Conservation (phyloP, 2,113 vertebrate species). For the Lichenostomus cassidix region DNA sequence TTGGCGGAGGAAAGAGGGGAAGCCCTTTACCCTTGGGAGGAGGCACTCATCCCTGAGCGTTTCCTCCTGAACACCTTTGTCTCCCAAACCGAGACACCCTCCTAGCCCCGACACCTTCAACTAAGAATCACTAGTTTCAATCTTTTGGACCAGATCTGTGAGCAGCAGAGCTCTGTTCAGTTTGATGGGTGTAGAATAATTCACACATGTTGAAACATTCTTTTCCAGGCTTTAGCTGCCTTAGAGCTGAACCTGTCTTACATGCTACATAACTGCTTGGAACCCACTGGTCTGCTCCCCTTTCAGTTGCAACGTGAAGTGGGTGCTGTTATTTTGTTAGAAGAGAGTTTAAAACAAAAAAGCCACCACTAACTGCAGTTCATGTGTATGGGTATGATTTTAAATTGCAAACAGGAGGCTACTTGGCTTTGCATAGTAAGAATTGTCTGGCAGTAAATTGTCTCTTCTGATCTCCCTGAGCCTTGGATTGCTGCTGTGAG, state of each 20-base stretch:
- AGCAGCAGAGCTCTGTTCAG: background rate
- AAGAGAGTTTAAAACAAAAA: constrained; percentile 9
- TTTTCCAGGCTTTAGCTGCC: background rate
- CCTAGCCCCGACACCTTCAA: background rate
- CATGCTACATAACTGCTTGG: background rate
- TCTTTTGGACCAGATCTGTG: background rate
- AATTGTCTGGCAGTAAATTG: constrained; percentile 53
- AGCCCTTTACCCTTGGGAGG: no score
- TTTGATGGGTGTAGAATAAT: background rate
- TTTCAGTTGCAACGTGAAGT: background rate
- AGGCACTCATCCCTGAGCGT: no score
- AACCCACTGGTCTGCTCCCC: background rate
- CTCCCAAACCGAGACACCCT: background rate
- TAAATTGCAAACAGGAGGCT: constrained; percentile 61
- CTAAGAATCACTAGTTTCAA: background rate
- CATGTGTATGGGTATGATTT: constrained; percentile 31
- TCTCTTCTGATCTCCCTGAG: constrained; percentile 57
- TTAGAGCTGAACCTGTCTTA: background rate
- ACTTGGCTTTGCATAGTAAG: constrained; percentile 53
- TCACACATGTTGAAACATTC: background rate
- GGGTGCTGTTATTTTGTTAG: background rate
- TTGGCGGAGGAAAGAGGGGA: no score
- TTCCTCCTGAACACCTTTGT: no score
- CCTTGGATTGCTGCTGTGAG: constrained; percentile 64
- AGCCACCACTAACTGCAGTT: constrained; percentile 1